Base-by-base conservation (phyloP, 2,113 vertebrate genomes). In the Phyllopteryx taeniolatus region DNA sequence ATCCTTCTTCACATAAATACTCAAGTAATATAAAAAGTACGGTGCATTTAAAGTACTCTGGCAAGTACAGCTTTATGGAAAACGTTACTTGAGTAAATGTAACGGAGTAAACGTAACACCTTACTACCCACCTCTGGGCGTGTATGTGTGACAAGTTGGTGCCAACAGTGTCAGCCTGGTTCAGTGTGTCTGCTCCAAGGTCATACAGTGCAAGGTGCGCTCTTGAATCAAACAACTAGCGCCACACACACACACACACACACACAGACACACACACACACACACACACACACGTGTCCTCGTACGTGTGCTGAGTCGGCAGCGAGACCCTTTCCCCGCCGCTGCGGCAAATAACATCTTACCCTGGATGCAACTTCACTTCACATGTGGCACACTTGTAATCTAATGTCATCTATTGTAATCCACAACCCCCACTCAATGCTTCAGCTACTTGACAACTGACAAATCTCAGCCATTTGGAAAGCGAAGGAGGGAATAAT, bases 381-480 rank as follows among this genome's bases (percentile, higher is more conserved):
- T 88, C 66, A 74, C 66, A 74, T 86, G 57, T 76, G 81, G 80
- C 78, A 81, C 80, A 59, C 85, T 87, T 80, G 82, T 86, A 86
- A 87, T 89, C 83, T 87, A 80, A 89, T 89, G 81, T 79, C 63
- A 27, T 46, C 59, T 8, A 33, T 35, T 17, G 59, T 35, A 35
- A 61, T 35, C 31, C 14, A 8, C 59, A 33, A 61, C 59, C 59
- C 59, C 59, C 31, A 33, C 59, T 35, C 59, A 33, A 71, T 61
- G 68, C 47, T 82, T 5, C 51, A 62, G 73, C 19, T 65, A 76
- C 75, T 79, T 91, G 91, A 92, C 92, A 92, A 88, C 84, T 92
- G 90, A 93, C 91, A 88, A 91, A 93, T 92, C 91, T 89, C 77
- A 90, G 86, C 86, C 86, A 85, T 91, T 93, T 90, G 92, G 90